Evolutionary conservation across 2,113 vertebrate genomes (phyloP), one percentile per base, ranked within the genome.

Genomic region (Morone saxatilis): DNA sequence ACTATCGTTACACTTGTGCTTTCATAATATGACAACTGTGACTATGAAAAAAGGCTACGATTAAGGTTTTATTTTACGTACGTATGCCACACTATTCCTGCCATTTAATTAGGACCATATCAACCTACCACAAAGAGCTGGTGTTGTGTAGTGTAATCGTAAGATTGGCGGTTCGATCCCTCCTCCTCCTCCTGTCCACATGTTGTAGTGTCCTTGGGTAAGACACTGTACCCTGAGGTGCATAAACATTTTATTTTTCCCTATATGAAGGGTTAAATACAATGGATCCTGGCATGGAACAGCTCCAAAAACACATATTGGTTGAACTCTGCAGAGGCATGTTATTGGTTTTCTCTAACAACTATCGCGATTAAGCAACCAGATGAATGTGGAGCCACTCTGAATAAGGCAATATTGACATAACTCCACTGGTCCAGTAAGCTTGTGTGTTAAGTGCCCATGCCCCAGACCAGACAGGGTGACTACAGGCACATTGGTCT

Each of bases 351-450:
- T 90, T 83, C 61, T 84, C 76, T 51, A 56, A 22, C 68, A 83
- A 40, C 40, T 53, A 59, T 80, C 4, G 10, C 43, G 66, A 51
- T 91, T 86, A 80, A 75, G 78, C 88, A 88, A 91, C 63, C 62
- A 80, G 79, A 86, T 87, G 57, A 85, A 71, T 85, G 63, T 81
- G 71, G 68, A 89, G 83, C 80, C 72, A 76, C 56, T 86, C 69
- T 81, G 85, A 84, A 60, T 83, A 85, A 89, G 81, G 84, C 76
- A 91, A 88, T 92, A 89, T 92, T 94, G 89, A 94, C 92, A 90
- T 78, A 87, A 89, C 86, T 80, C 69, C 66, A 69, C 82, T 86
- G 90, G 77, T 91, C 80, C 38, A 84, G 59, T 91, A 89, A 90
- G 88, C 76, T 85, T 87, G 63, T 76, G 88, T 88, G 78, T 84